Base-by-base conservation (phyloP, 2,888 invertebrate genomes). In the Sesamia inferens region DNA sequence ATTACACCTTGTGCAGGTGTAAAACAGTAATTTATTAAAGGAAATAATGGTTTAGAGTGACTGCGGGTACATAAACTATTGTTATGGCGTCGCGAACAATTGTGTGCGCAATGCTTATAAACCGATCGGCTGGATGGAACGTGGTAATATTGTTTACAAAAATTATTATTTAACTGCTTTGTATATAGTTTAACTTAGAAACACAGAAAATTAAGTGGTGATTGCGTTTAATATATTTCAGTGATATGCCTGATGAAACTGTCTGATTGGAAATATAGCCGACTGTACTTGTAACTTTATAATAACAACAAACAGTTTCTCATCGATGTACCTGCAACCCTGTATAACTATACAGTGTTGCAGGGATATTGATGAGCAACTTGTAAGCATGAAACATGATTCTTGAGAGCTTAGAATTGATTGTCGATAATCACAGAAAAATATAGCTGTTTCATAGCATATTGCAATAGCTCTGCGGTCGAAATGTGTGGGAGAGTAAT, bases 1-100 rank as follows among this genome's bases (percentile, higher is more conserved):
- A 84, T 73, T 82, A 85, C 74, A 84, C 83, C 83, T 71, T 72
- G 55, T 74, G 75, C 81, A 81, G 78, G 81, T 79, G 77, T 85
- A 76, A 58, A 68, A 48, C 66, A 76, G 73, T 74, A 74, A 75
- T 81, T 74, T 84, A 79, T 84, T 83, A 81, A 78, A 78, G 81
- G 76, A 83, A 81, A 76, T 86, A 85, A 86, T 85, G 72, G 75
- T 68, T 78, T 67, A 64, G 68, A 67, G 59, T 78, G 68, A 68
- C 55, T 80, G 63, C 44, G 71, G 74, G 75, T 66, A 10, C 73
- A 84, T 76, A 66, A 84, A 78, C 73, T 71, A 72, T 80, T 80
- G 80, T 86, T 82, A 71, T 66, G 68, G 24, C 16, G 13, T 39
- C 44, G 47, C 42, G 24, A 68, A 79, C 81, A 63, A 79, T 77